phyloP scores from a whole-genome alignment of 2,113 vertebrate genomes.

The Podarcis muralis region DNA sequence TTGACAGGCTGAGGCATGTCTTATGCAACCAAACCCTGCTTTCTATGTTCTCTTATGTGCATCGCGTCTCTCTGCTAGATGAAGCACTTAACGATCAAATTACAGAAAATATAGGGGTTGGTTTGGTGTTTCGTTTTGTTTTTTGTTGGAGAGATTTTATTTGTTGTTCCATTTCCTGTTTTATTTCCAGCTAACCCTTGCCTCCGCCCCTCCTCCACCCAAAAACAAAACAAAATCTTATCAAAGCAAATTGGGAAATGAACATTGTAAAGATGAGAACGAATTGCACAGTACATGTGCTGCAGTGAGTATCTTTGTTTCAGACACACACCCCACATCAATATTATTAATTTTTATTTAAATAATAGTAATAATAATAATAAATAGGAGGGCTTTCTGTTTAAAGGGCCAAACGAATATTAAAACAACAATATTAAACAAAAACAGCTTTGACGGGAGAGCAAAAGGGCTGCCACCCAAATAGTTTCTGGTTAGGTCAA shows the following conservation, averaged over 20 bases:
- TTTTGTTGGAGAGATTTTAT: conserved; percentile 65
- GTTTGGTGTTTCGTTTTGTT: background rate
- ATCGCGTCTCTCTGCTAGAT: conserved; percentile 32
- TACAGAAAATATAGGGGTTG: conserved; percentile 33
- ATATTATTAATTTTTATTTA: conserved; percentile 55
- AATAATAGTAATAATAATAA: background rate
- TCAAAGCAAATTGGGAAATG: conserved; percentile 65
- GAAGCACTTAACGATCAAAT: conserved; percentile 45
- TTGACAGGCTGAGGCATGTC: conserved; percentile 28
- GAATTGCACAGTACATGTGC: conserved; percentile 16
- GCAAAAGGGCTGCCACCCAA: background rate
- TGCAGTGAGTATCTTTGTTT: conserved; percentile 27
- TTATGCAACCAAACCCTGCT: conserved; percentile 38
- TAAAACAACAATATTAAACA: background rate
- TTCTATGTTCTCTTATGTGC: conserved; percentile 2
- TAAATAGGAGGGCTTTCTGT: conserved; percentile 28
- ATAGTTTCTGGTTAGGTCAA: background rate
- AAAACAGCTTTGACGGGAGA: background rate
- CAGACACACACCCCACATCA: background rate
- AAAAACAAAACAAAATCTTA: conserved; percentile 45
- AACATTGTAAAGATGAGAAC: conserved; percentile 48
- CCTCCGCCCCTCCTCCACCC: conserved; percentile 28
- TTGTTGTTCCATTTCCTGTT: conserved; percentile 73
- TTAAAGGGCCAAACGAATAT: background rate
- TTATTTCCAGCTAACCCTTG: conserved; percentile 64